phyloP scores from a whole-genome alignment of 2,888 invertebrate genomes.

The Sphaeridia pumilis region DNA sequence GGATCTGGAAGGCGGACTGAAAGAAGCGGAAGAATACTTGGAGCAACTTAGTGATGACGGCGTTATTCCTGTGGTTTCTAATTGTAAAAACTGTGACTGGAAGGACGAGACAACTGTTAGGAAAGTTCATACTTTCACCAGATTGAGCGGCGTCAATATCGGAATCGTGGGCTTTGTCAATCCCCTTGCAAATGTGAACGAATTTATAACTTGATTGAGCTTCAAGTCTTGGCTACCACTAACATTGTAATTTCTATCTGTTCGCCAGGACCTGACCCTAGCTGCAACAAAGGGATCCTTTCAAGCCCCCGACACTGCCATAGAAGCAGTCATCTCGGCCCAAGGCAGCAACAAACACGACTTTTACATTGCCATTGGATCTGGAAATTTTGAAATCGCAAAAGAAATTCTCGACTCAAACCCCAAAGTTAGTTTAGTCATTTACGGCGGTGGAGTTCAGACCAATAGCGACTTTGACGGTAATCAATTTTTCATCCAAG shows the following conservation, averaged over 20 bases:
- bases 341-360: not conserved
- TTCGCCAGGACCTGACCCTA: slow-evolving; percentile 21
- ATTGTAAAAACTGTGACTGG: not conserved
- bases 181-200: slow-evolving; percentile 22
- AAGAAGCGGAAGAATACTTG: too few species aligned
- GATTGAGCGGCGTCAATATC: slow-evolving; percentile 4
- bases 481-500: too few species aligned
- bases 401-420: slow-evolving; percentile 19
- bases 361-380: slow-evolving; percentile 26
- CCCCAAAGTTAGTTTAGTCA: slow-evolving; percentile 25
- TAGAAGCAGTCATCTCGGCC: slow-evolving; percentile 14
- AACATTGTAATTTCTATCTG: too few species aligned
- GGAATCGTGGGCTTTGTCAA: slow-evolving; percentile 27
- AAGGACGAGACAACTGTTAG: not conserved
- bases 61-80: too few species aligned
- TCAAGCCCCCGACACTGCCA: slow-evolving; percentile 13
- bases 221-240: too few species aligned
- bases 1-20: too few species aligned
- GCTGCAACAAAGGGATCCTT: slow-evolving; percentile 19
- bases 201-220: too few species aligned
- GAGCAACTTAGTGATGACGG: too few species aligned
- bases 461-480: too few species aligned
- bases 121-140: too few species aligned
- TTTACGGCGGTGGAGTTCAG: slow-evolving; percentile 24
- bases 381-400: slow-evolving; percentile 21